Conservation (phyloP, 1,140 invertebrate species). For the Schlechtendalia chinensis region DNA sequence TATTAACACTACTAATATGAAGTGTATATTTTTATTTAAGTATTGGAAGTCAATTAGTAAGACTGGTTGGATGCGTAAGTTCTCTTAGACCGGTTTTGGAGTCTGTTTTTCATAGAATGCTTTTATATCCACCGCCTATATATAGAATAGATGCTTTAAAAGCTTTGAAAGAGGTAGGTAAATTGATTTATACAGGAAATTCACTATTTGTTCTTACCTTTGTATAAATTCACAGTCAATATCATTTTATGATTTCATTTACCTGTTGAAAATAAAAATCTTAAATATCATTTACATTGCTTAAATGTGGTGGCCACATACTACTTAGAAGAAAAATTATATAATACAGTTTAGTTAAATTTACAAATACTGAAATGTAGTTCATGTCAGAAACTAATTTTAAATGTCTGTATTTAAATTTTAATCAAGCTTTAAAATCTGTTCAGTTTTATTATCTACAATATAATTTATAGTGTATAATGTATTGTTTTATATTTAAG, state of each 20-base stretch:
- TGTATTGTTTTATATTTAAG: too few species aligned
- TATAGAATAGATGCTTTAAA: constrained; percentile 82
- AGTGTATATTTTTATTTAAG: constrained; percentile 59
- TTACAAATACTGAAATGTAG: background rate
- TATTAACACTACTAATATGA: constrained; percentile 37
- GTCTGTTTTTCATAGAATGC: constrained; percentile 87
- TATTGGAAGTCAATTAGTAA: constrained; percentile 82
- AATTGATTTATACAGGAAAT: background rate
- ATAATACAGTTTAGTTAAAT: too few species aligned
- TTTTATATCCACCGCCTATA: constrained; percentile 78
- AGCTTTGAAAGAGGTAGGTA: constrained; percentile 68
- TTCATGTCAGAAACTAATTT: background rate
- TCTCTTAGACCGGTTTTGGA: constrained; percentile 84
- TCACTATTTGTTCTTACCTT: too few species aligned
- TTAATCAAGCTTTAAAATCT: background rate
- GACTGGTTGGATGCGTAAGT: constrained; percentile 79
- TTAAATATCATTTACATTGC: background rate
- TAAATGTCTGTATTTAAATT: background rate
- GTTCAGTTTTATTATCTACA: background rate
- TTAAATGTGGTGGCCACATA: background rate
- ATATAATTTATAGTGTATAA: too few species aligned
- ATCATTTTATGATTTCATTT: background rate
- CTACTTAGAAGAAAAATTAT: background rate
- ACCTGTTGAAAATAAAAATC: background rate
- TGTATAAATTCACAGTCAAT: background rate